Evolutionary conservation across 2,113 vertebrate species (phyloP), one percentile per base, ranked within the genome.

Genomic region (Probosciger aterrimus): DNA sequence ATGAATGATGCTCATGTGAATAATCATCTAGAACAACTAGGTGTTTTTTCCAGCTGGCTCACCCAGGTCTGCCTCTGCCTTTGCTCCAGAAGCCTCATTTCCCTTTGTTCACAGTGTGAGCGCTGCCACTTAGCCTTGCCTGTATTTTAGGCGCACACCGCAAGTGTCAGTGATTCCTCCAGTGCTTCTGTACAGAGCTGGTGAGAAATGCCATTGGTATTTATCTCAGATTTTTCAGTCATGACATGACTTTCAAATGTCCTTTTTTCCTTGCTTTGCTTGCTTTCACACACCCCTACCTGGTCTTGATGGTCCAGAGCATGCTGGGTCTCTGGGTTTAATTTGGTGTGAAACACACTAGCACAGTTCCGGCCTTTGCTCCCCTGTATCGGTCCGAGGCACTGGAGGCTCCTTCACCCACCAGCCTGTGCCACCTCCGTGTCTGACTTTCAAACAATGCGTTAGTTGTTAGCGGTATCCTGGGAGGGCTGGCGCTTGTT

Each of bases 331-430:
- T 62, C 75, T 59, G 67, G 2, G 8, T 83, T 88, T 76, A 31
- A 37, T 4, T 59, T 31, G n/a, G 39, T 49, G 52, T 83, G 63
- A 74, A 90, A 69, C 31, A 24, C 44, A 67, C 37, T n/a, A 12
- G 28, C 20, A 5, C 9, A 31, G 7, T 31, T 50, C 63, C 18
- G 11, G 31, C 8, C 31, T 80, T 77, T 69, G 49, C 19, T 59
- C 37, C 13, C 28, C 22, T 22, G 41, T 3, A 0, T 62, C 24
- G 55, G n/a, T 63, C 57, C 0, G 0, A 37, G n/a, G 27, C 15
- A 8, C 71, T 24, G 46, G n/a, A 83, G 46, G n/a, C 60, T 95
- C 28, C 50, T 59, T 63, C 80, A 67, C 5, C 5, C 82, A 59
- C 18, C 82, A 68, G 41, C 59, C 70, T 76, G 52, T 77, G 79